A percentile compares a stretch with the other conserved stretches of the same genome.
Evolutionary conservation across 1,140 invertebrate genomes (phyloP).

Genomic region (Phenacoccus solenopsis): DNA sequence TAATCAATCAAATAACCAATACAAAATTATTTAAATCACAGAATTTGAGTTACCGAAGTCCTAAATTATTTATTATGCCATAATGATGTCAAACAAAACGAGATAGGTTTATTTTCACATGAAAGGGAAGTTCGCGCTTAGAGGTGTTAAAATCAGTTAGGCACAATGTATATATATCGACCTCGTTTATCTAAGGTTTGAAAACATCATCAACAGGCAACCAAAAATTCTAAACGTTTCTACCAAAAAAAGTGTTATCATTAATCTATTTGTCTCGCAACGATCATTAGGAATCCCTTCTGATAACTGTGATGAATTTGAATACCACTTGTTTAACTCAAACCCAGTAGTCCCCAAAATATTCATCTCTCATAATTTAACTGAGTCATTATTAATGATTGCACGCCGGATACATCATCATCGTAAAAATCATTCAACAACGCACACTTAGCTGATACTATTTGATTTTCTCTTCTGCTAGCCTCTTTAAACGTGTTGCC

Average conservation of each 20-base stretch:
- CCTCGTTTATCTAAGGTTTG: neutral
- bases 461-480: neutral
- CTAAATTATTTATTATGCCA: no score
- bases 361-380: neutral
- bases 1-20: no score
- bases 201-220: neutral
- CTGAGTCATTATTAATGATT: neutral
- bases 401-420: conserved; percentile 22
- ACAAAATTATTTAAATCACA: no score
- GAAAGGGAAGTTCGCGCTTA: no score
- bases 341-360: neutral
- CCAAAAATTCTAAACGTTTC: neutral
- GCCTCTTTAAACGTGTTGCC: neutral
- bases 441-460: neutral
- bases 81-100: no score
- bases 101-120: no score
- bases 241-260: neutral
- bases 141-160: no score
- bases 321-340: neutral
- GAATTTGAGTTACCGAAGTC: no score
- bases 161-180: no score
- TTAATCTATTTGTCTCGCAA: neutral
- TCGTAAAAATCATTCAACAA: conserved; percentile 33
- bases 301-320: neutral
- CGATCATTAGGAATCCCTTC: neutral